These are phyloP conservation scores for Hiodon alosoides DNA, from an alignment of 2,113 vertebrate genomes.

Conservation along the genomic window DNA sequence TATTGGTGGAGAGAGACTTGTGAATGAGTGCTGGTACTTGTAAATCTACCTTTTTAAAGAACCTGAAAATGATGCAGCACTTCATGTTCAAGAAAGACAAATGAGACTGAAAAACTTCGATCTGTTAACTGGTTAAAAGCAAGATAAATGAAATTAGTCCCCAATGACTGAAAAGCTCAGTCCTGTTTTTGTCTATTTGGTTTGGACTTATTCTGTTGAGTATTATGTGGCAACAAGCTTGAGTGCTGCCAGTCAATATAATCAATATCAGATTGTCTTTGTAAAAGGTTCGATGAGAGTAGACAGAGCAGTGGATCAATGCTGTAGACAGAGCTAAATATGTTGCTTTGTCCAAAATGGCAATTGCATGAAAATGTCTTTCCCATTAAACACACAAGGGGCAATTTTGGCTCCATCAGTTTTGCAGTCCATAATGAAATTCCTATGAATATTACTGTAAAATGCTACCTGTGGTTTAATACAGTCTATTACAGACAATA, in stretches of 20 bases:
- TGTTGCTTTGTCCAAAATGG: conserved; percentile 14
- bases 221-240: conserved; percentile 7
- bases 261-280: conserved; percentile 33
- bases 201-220: conserved; percentile 13
- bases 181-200: conserved; percentile 20
- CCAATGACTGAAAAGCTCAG: conserved; percentile 8
- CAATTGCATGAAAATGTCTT: conserved; percentile 20
- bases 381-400: conserved; percentile 15
- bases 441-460: conserved; percentile 24
- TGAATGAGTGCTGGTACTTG: background rate
- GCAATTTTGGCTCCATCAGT: conserved; percentile 14
- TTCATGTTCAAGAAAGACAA: conserved; percentile 3
- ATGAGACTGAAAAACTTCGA: conserved; percentile 15
- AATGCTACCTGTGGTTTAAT: conserved; percentile 17
- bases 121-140: conserved; percentile 20
- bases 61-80: conserved; percentile 14
- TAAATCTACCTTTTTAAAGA: conserved; percentile 4
- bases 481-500: conserved; percentile 26
- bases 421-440: conserved; percentile 16
- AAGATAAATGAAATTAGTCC: conserved; percentile 12
- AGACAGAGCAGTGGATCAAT: conserved; percentile 20
- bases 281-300: conserved; percentile 22
- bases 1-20: background rate
- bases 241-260: conserved; percentile 28
- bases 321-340: conserved; percentile 11